A percentile compares a stretch with the other conserved stretches of the same genome.
Conservation (phyloP, 2,888 invertebrate genomes). For the Theretra japonica region DNA sequence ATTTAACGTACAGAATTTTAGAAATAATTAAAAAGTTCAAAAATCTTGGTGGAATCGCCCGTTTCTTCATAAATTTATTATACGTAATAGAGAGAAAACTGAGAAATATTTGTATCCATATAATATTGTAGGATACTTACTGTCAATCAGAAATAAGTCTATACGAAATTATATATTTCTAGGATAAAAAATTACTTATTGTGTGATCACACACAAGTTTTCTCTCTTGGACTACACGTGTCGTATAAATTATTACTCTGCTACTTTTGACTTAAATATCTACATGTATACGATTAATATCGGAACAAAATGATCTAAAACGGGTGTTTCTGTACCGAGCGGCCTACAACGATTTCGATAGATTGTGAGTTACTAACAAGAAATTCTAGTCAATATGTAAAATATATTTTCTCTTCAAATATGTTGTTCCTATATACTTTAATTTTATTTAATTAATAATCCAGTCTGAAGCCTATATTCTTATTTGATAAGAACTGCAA, state of each 20-base stretch:
- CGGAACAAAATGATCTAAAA: neutral
- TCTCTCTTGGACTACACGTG: no score
- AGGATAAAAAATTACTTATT: no score
- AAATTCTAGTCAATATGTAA: constrained; percentile 25
- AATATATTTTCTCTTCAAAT: constrained; percentile 16
- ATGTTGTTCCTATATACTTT: constrained; percentile 22
- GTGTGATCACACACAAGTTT: no score
- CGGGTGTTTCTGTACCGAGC: constrained; percentile 5
- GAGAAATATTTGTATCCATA: neutral
- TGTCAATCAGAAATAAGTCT: neutral
- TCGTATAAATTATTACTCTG: neutral
- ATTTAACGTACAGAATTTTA: neutral
- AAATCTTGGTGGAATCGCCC: constrained; percentile 1
- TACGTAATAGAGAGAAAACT: neutral
- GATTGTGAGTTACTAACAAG: constrained; percentile 20
- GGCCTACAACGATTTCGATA: constrained; percentile 21
- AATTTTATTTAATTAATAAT: constrained; percentile 14
- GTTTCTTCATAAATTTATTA: neutral
- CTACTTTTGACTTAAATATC: neutral
- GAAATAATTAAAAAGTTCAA: neutral
- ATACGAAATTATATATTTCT: no score
- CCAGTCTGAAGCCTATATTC: constrained; percentile 8
- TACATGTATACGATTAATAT: neutral
- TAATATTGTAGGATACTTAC: neutral
- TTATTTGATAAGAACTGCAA: constrained; percentile 3